Conservation (phyloP, 1,140 invertebrate species). For the Drosophila tristis region DNA sequence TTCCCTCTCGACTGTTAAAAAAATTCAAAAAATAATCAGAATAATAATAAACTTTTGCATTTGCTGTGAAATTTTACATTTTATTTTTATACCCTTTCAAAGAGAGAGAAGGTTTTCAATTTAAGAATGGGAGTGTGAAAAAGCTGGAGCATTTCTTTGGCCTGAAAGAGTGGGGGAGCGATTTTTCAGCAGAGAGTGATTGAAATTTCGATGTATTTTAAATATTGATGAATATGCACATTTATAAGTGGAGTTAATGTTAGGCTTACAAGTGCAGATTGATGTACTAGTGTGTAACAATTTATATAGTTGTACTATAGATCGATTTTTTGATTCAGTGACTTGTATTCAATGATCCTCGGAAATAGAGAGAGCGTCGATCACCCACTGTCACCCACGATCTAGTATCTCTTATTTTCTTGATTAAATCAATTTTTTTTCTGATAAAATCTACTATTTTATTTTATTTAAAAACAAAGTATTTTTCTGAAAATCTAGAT, state of each 20-base stretch:
- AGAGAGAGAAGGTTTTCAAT: constrained; percentile 3
- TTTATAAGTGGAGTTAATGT: too few species aligned
- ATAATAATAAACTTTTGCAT: constrained; percentile 63
- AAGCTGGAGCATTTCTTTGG: too few species aligned
- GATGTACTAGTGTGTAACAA: too few species aligned
- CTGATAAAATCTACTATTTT: background rate
- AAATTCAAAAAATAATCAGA: constrained; percentile 24
- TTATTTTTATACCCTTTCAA: constrained; percentile 47
- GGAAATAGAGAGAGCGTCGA: constrained; percentile 9
- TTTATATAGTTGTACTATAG: too few species aligned
- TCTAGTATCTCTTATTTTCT: background rate
- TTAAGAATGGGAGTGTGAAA: too few species aligned
- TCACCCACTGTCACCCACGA: background rate
- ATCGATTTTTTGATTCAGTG: background rate
- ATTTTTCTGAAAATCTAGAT: background rate
- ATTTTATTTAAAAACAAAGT: background rate
- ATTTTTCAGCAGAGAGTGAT: too few species aligned
- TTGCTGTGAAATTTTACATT: constrained; percentile 44
- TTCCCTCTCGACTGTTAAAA: constrained; percentile 14
- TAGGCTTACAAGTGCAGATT: too few species aligned
- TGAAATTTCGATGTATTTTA: too few species aligned
- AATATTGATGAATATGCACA: too few species aligned
- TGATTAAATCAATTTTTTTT: background rate
- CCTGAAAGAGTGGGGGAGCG: too few species aligned
- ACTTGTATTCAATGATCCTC: too few species aligned